These are phyloP conservation scores for Actenoides lindsayi DNA, from an alignment of 2,113 vertebrate genomes.

Conservation along the genomic window DNA sequence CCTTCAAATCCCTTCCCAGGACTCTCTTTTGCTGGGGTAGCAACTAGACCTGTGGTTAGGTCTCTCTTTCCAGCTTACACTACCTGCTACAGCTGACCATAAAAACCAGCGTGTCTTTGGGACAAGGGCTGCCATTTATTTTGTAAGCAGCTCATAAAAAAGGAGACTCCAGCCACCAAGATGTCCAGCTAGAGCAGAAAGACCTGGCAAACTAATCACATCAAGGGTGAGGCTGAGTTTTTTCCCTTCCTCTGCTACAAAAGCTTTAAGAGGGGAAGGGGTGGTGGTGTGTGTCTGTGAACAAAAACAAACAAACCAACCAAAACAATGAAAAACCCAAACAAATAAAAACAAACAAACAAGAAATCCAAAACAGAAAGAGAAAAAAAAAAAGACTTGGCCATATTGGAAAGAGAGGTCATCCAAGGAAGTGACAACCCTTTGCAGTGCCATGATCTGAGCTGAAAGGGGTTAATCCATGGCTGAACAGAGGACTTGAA, in stretches of 20 bases:
- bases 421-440: background rate
- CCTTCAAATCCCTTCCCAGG: background rate
- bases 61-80: background rate
- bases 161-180: background rate
- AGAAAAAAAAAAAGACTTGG: background rate
- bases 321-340: too few relatives aligned
- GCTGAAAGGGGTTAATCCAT: background rate
- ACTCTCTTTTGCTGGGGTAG: background rate
- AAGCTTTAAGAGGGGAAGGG: background rate
- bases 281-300: too few relatives aligned
- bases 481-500: background rate
- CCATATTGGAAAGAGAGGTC: background rate
- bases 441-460: background rate
- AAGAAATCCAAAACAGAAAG: too few relatives aligned
- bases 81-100: background rate
- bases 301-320: too few relatives aligned
- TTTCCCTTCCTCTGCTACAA: background rate
- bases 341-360: too few relatives aligned
- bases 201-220: background rate
- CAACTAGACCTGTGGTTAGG: background rate
- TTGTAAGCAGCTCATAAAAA: background rate
- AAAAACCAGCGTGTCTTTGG: background rate
- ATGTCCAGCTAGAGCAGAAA: background rate
- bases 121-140: background rate
- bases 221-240: background rate